phyloP scores from a whole-genome alignment of 2,113 vertebrate genomes.

The Corythoichthys haematopterus region DNA sequence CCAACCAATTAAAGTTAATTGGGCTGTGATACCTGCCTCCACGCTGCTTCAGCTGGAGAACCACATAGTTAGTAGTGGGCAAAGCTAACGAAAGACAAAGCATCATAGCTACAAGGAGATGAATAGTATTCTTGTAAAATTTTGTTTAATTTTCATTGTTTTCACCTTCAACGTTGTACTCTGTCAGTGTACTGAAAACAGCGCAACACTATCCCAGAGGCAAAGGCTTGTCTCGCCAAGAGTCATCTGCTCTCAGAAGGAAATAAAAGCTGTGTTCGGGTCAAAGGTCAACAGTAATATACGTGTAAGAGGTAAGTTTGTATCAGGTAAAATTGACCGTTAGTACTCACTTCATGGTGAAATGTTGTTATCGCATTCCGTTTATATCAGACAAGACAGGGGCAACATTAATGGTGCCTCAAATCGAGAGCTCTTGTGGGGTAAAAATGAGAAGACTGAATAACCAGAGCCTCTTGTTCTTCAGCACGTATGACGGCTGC shows the following conservation, averaged over 20 bases:
- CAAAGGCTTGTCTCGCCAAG: slow-evolving; percentile 14
- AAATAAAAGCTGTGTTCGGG: slow-evolving; percentile 34
- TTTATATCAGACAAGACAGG: slow-evolving; percentile 34
- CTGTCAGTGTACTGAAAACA: slow-evolving; percentile 3
- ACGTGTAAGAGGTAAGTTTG: slow-evolving; percentile 42
- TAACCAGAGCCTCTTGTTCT: slow-evolving; percentile 33
- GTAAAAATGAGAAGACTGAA: slow-evolving; percentile 30
- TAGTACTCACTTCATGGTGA: background rate
- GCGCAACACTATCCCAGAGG: slow-evolving; percentile 16
- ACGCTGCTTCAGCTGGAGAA: background rate
- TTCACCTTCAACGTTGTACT: slow-evolving; percentile 4
- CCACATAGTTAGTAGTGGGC: background rate
- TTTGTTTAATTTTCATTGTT: slow-evolving; percentile 5
- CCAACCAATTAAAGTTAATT: slow-evolving; percentile 51
- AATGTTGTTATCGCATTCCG: background rate
- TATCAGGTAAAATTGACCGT: background rate
- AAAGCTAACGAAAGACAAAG: slow-evolving; percentile 3
- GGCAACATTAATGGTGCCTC: slow-evolving; percentile 17
- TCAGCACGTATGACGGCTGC: slow-evolving; percentile 63
- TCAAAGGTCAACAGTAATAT: slow-evolving; percentile 40
- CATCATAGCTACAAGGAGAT: slow-evolving; percentile 19
- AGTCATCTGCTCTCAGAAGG: slow-evolving; percentile 35
- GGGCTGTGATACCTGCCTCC: slow-evolving; percentile 8
- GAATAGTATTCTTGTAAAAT: slow-evolving; percentile 7
- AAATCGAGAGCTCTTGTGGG: slow-evolving; percentile 44